These are phyloP conservation scores for Pocillopora verrucosa DNA, from an alignment of 64 coral and sea anemone species.

Conservation along the genomic window DNA sequence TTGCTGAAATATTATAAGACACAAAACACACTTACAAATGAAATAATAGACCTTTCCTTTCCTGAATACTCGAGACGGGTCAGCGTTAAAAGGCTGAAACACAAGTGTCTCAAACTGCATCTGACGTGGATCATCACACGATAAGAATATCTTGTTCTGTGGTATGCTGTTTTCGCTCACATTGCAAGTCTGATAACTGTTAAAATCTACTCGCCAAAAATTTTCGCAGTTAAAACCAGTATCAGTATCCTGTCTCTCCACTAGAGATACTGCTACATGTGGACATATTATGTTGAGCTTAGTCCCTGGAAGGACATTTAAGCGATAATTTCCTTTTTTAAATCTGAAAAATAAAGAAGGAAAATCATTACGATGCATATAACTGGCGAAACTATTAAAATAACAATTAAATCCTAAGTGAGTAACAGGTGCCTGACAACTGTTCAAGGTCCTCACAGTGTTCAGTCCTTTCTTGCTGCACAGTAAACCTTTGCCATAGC, in stretches of 20 bases:
- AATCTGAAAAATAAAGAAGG: neutral
- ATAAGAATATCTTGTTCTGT: neutral
- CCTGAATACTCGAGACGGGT: neutral
- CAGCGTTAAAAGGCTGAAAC: neutral
- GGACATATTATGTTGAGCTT: conserved; percentile 14
- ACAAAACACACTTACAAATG: neutral
- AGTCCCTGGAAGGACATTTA: conserved; percentile 14
- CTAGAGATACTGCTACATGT: neutral
- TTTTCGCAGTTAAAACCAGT: neutral
- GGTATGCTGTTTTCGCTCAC: neutral
- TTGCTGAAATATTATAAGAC: too few relatives aligned
- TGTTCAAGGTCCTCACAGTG: too few relatives aligned
- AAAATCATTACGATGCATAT: neutral
- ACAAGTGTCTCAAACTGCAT: neutral
- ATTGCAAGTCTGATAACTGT: conserved; percentile 9
- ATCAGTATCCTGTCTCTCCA: neutral
- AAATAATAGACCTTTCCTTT: conserved; percentile 13
- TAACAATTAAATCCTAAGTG: neutral
- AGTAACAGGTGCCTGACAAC: too few relatives aligned
- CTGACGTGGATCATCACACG: neutral
- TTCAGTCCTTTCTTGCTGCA: too few relatives aligned
- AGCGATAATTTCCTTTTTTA: neutral
- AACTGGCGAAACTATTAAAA: neutral
- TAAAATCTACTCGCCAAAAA: conserved; percentile 10
- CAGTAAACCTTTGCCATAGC: too few relatives aligned